phyloP scores from a whole-genome alignment of 1,140 invertebrate species.

The Leptonema lineaticorne region DNA sequence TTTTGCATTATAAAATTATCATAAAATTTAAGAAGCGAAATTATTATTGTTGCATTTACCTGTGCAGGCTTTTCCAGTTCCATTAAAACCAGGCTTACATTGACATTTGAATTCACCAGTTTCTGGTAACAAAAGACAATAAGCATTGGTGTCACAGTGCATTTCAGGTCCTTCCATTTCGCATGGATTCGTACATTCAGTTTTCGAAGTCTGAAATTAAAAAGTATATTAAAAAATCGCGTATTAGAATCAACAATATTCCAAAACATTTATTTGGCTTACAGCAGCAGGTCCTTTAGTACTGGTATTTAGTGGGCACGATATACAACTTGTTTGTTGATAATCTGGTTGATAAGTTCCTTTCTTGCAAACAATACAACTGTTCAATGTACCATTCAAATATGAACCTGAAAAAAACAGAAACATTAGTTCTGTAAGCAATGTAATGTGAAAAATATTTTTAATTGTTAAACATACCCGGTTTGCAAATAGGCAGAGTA shows the following conservation, averaged over 20 bases:
- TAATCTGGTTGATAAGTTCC: conserved; percentile 91
- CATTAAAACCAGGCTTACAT: conserved; percentile 93
- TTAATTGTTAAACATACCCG: conserved; percentile 55
- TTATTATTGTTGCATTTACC: conserved; percentile 50
- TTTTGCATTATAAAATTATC: neutral
- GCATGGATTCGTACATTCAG: conserved; percentile 91
- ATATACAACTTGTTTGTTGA: conserved; percentile 84
- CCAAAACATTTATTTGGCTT: conserved; percentile 49
- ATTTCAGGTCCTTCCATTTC: conserved; percentile 80
- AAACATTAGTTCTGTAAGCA: neutral
- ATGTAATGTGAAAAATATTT: neutral
- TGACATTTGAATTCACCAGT: conserved; percentile 88
- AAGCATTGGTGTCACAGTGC: conserved; percentile 85
- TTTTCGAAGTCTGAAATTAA: conserved; percentile 71
- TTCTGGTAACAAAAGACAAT: conserved; percentile 82
- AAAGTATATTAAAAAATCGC: conserved; percentile 42
- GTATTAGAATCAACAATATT: neutral
- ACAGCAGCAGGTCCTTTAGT: conserved; percentile 79
- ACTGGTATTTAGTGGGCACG: conserved; percentile 90
- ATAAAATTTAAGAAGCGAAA: neutral
- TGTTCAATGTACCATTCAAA: conserved; percentile 80
- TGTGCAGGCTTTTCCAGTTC: conserved; percentile 76
- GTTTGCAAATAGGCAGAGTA: conserved; percentile 81
- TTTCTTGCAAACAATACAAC: conserved; percentile 85
- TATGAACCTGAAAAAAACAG: conserved; percentile 70